Conservation (phyloP, 92 coral and sea anemone species). For the Heteractis magnifica region DNA sequence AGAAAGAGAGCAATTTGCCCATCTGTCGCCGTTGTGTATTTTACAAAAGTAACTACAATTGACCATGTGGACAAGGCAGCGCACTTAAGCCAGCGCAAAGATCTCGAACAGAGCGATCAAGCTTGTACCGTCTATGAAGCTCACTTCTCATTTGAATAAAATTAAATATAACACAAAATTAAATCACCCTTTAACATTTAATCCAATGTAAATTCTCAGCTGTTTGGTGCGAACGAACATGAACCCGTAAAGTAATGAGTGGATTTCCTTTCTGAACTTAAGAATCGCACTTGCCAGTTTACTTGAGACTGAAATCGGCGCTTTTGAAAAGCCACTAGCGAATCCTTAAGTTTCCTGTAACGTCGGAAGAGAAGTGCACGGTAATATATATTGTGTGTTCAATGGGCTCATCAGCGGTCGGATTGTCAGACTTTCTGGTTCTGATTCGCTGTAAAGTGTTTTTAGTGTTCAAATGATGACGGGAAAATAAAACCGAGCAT, state of each 20-base stretch:
- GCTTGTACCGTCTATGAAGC: not conserved
- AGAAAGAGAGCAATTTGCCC: not conserved
- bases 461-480: not conserved
- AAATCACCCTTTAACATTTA: not conserved
- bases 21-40: not conserved
- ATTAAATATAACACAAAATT: not conserved
- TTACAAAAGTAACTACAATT: not conserved
- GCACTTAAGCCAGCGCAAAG: not conserved
- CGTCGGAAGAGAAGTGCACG: not conserved
- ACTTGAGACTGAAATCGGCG: conserved; percentile 4
- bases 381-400: not conserved
- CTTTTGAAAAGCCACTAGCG: conserved; percentile 2
- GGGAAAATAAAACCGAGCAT: not conserved
- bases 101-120: not conserved
- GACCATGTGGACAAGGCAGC: not conserved
- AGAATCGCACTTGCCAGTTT: not conserved
- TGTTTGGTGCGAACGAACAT: not conserved
- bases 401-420: not conserved
- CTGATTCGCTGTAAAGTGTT: conserved; percentile 25
- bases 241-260: not conserved
- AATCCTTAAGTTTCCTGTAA: conserved; percentile 23
- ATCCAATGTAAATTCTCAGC: not conserved
- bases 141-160: not conserved
- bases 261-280: not conserved
- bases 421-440: conserved; percentile 13